A percentile compares a stretch with the other conserved stretches of the same genome.
These are phyloP conservation scores for Oxytorus armatus DNA, from an alignment of 2,888 invertebrate species.

Conservation along the genomic window DNA sequence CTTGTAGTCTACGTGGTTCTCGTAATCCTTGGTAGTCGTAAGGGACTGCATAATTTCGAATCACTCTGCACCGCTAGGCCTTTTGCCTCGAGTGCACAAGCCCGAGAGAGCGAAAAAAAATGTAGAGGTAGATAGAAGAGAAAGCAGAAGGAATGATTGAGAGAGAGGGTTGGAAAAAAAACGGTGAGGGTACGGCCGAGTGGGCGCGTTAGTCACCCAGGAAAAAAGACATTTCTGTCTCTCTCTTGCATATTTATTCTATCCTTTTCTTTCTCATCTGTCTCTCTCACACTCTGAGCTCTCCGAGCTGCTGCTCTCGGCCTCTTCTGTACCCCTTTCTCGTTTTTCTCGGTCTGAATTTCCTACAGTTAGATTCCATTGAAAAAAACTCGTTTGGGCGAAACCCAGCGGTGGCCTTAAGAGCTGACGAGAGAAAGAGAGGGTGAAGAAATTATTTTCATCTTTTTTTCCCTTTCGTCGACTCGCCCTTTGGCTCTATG, in stretches of 20 bases:
- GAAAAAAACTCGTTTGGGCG: slow-evolving; percentile 59
- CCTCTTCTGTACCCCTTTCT: slow-evolving; percentile 46
- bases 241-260: slow-evolving; percentile 25
- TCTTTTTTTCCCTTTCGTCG: slow-evolving; percentile 16
- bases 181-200: slow-evolving; percentile 42
- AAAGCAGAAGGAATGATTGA: slow-evolving; percentile 6
- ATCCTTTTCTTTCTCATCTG: slow-evolving; percentile 15
- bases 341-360: slow-evolving; percentile 35
- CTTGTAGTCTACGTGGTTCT: slow-evolving; percentile 49
- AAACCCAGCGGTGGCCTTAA: slow-evolving; percentile 24
- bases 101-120: slow-evolving; percentile 15
- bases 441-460: slow-evolving; percentile 22
- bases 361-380: slow-evolving; percentile 52
- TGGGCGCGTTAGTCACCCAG: slow-evolving; percentile 59
- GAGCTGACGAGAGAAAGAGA: slow-evolving; percentile 33
- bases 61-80: slow-evolving; percentile 58
- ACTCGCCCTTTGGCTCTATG: not conserved
- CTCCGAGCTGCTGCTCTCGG: slow-evolving; percentile 38
- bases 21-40: slow-evolving; percentile 58
- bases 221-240: slow-evolving; percentile 39
- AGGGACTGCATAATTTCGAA: slow-evolving; percentile 67
- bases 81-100: slow-evolving; percentile 37
- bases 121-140: slow-evolving; percentile 16
- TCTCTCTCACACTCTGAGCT: slow-evolving; percentile 30
- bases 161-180: slow-evolving; percentile 19